phyloP scores from a whole-genome alignment of 1,140 invertebrate genomes.

The Rhagoletis zephyria region DNA sequence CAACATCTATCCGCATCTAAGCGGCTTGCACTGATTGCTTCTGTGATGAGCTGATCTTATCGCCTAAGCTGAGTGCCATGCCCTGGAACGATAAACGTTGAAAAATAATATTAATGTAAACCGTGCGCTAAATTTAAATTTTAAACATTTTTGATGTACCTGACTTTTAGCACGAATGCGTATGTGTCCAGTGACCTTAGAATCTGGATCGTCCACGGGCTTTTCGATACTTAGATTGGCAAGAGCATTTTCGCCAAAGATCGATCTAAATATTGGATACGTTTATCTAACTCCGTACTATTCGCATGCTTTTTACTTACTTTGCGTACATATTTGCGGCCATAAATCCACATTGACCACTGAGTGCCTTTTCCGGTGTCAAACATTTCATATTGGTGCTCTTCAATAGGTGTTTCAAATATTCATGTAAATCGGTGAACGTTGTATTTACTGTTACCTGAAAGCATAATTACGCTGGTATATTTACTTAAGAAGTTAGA shows the following conservation, averaged over 20 bases:
- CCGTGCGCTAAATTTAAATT: slow-evolving; percentile 3
- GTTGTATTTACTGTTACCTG: slow-evolving; percentile 95
- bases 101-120: neutral
- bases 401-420: slow-evolving; percentile 91
- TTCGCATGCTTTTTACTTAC: slow-evolving; percentile 59
- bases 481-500: too few species aligned
- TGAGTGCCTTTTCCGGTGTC: slow-evolving; percentile 95
- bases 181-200: slow-evolving; percentile 95
- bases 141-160: slow-evolving; percentile 74
- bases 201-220: slow-evolving; percentile 87
- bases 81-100: slow-evolving; percentile 78
- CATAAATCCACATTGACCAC: slow-evolving; percentile 98
- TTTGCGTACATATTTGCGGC: slow-evolving; percentile 98
- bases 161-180: slow-evolving; percentile 98
- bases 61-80: slow-evolving; percentile 95
- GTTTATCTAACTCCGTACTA: neutral
- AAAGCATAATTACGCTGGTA: slow-evolving; percentile 33
- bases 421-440: slow-evolving; percentile 92
- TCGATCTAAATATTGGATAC: slow-evolving; percentile 79
- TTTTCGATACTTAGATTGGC: slow-evolving; percentile 99
- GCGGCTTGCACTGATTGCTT: slow-evolving; percentile 80
- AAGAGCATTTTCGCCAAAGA: slow-evolving; percentile 98
- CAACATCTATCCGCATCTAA: slow-evolving; percentile 64
- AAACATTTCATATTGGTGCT: slow-evolving; percentile 99
- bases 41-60: slow-evolving; percentile 96